Conservation (phyloP, 2,797 vertebrate genomes). For the Amphiprion clarkii region DNA sequence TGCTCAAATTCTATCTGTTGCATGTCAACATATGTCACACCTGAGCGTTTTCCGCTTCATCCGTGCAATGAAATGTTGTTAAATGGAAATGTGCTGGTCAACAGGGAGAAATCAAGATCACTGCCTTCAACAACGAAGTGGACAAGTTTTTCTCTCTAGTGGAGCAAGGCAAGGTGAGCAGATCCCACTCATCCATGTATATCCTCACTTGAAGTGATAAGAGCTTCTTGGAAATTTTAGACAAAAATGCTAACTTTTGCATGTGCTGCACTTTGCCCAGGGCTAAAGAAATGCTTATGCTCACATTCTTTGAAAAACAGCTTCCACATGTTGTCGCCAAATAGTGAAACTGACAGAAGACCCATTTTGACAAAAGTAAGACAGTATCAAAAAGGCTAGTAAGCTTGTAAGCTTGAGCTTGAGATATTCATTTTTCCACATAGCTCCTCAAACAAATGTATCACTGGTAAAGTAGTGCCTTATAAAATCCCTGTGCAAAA, state of each 20-base stretch:
- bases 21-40: slow-evolving; percentile 35
- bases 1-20: slow-evolving; percentile 27
- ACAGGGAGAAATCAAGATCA: slow-evolving; percentile 96
- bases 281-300: slow-evolving; percentile 7
- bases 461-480: slow-evolving; percentile 33
- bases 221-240: slow-evolving; percentile 21
- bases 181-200: slow-evolving; percentile 31
- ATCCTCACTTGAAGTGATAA: slow-evolving; percentile 45
- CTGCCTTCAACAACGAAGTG: slow-evolving; percentile 96
- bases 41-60: slow-evolving; percentile 24
- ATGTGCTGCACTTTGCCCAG: not conserved
- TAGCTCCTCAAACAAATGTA: slow-evolving; percentile 36
- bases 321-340: not conserved
- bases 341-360: not conserved
- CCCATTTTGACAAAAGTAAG: slow-evolving; percentile 7
- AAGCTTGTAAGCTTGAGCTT: slow-evolving; percentile 5
- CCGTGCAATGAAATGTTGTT: slow-evolving; percentile 20
- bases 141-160: slow-evolving; percentile 95
- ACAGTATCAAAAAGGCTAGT: slow-evolving; percentile 10
- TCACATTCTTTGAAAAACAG: not conserved
- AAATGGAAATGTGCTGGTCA: slow-evolving; percentile 56
- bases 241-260: slow-evolving; percentile 5
- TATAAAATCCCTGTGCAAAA: slow-evolving; percentile 48
- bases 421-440: slow-evolving; percentile 22
- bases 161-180: slow-evolving; percentile 95